Percentiles rank a stretch among this genome's conserved stretches.
Evolutionary conservation across 2,113 vertebrate species (phyloP).

Genomic region (Lepidothrix coronata): DNA sequence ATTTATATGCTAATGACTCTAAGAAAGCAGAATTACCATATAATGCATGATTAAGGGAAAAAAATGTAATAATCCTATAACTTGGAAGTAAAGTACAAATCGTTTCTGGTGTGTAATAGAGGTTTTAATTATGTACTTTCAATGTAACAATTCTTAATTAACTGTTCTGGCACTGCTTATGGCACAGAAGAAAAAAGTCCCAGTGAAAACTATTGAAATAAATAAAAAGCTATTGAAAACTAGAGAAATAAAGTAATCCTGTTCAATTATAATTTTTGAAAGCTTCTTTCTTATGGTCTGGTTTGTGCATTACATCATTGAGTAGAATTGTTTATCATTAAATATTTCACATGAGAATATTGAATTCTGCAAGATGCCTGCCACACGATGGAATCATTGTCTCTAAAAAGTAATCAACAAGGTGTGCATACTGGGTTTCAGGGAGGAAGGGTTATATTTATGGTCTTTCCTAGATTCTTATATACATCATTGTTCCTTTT

Average conservation of each 20-base stretch:
- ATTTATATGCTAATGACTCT: constrained; percentile 63
- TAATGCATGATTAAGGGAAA: constrained; percentile 62
- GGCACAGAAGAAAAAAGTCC: not conserved
- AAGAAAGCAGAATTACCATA: constrained; percentile 62
- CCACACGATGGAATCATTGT: not conserved
- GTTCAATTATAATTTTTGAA: not conserved
- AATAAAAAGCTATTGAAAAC: not conserved
- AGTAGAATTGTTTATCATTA: not conserved
- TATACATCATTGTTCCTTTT: not conserved
- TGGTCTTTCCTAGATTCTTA: not conserved
- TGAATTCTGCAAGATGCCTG: not conserved
- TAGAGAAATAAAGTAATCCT: not conserved
- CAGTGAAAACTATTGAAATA: not conserved
- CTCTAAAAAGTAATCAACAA: not conserved
- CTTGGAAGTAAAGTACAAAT: constrained; percentile 53
- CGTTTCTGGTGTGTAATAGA: constrained; percentile 14
- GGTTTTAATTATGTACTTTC: constrained; percentile 43
- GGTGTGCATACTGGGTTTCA: not conserved
- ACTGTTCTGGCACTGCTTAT: not conserved
- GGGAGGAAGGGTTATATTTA: not conserved
- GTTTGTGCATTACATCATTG: not conserved
- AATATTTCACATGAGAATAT: not conserved
- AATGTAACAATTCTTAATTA: constrained; percentile 21
- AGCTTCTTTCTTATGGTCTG: not conserved
- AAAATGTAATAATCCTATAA: constrained; percentile 56